Conservation (phyloP, 2,888 invertebrate genomes). For the Nyleta sp. region DNA sequence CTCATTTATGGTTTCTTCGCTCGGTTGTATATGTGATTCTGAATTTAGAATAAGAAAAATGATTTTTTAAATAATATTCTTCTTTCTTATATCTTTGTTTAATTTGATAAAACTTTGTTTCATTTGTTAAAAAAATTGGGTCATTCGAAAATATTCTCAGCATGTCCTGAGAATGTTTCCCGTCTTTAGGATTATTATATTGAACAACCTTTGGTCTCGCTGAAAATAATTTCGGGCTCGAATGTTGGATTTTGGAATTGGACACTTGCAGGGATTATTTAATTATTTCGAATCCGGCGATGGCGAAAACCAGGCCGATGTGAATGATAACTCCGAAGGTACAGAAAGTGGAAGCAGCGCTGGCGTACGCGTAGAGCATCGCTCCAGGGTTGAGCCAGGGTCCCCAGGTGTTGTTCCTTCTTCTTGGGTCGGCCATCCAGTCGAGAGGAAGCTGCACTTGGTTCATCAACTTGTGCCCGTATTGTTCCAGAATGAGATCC, state of each 20-base stretch:
- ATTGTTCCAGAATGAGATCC: conserved; percentile 73
- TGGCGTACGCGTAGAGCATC: conserved; percentile 66
- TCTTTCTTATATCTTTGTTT: too few relatives aligned
- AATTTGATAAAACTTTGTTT: too few relatives aligned
- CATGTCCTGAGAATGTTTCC: too few relatives aligned
- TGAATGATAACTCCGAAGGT: conserved; percentile 72
- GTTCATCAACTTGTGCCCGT: conserved; percentile 69
- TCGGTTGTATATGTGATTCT: too few relatives aligned
- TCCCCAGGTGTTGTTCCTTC: conserved; percentile 89
- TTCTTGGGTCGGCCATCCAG: conserved; percentile 86
- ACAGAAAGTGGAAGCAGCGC: conserved; percentile 68
- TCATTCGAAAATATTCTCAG: too few relatives aligned
- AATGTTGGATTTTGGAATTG: not conserved
- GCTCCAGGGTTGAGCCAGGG: conserved; percentile 84
- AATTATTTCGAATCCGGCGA: conserved; percentile 65
- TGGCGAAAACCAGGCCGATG: conserved; percentile 69
- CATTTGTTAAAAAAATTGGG: too few relatives aligned
- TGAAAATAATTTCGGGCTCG: not conserved
- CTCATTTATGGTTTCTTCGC: too few relatives aligned
- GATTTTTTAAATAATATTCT: too few relatives aligned
- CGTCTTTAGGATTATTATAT: too few relatives aligned
- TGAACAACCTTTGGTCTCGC: not conserved
- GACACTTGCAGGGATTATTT: conserved; percentile 23
- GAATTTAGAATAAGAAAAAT: too few relatives aligned
- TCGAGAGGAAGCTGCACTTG: conserved; percentile 74